Evolutionary conservation across 1,140 invertebrate species (phyloP), one percentile per base, ranked within the genome.

Genomic region (Drosophila rhopaloa): DNA sequence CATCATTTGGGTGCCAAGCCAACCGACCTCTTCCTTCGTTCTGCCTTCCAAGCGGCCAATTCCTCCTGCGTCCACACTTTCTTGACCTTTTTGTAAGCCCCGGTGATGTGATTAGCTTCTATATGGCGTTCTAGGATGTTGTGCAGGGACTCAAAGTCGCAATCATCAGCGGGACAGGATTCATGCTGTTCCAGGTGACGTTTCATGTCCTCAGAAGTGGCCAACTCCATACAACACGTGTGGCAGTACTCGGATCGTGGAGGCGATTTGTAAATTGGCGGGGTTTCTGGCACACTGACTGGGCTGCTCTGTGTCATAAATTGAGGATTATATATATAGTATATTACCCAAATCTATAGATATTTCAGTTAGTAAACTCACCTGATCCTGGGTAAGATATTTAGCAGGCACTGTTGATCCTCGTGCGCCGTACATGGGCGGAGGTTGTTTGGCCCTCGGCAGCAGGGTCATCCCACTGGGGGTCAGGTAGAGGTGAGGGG

Each of bases 121-220:
- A 97, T 95, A 85, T 98, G 97, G 78, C 95, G 95, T 57, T 96
- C 95, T 13, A 98, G 94, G 2, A 97, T 92, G 89, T 95, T 95
- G 9, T 96, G 94, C 91, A 97, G 95, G 14, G 96, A 97, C 13
- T 95, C 93, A 93, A 97, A 98, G 27, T 93, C 94, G 88, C 97
- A 98, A n/a, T 95, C 95, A 81, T 97, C 96, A 14, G 96, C 94
- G 44, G 95, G 95, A 88, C 97, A 98, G 91, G 94, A 92, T 92
- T 94, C 93, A 93, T 98, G 97, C 72, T 95, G 94, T 4, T 92
- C 81, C 72, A 95, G 93, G 91, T 98, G 97, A 50, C 93, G 93
- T 46, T 95, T 80, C 50, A 96, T 94, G 67, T 94, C 89, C 19
- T 95, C 93, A 47, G 93, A 71, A 6, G 93, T 94, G 47, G 92